phyloP scores from a whole-genome alignment of 2,113 vertebrate genomes.

The Pleuronectes platessa region DNA sequence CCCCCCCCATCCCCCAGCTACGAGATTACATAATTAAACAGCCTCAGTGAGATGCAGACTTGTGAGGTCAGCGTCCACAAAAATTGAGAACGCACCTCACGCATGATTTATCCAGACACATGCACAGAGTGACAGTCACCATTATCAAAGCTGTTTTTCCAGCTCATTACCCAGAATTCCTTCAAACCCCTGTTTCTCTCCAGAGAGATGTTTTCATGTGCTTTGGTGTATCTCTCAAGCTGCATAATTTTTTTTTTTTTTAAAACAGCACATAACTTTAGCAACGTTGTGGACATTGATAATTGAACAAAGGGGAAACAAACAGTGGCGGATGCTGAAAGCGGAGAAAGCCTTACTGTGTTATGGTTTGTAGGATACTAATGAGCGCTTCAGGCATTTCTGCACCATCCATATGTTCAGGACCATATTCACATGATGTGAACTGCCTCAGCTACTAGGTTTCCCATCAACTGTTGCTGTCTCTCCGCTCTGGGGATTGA shows the following conservation, averaged over 20 bases:
- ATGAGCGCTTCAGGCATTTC: slow-evolving; percentile 50
- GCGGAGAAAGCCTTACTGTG: slow-evolving; percentile 29
- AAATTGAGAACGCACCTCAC: slow-evolving; percentile 28
- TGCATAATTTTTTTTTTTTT: not conserved
- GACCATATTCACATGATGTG: slow-evolving; percentile 32
- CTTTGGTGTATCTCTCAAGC: not conserved
- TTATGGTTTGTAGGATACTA: slow-evolving; percentile 40
- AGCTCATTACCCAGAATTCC: slow-evolving; percentile 57
- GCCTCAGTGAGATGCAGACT: slow-evolving; percentile 10
- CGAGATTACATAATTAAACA: slow-evolving; percentile 50
- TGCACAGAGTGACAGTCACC: slow-evolving; percentile 23
- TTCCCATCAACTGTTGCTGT: slow-evolving; percentile 32
- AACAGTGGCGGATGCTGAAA: slow-evolving; percentile 31
- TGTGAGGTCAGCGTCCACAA: slow-evolving; percentile 28
- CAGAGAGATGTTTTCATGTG: slow-evolving; percentile 35
- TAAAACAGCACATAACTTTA: slow-evolving; percentile 41
- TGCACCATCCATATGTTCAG: slow-evolving; percentile 51
- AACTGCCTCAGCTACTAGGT: slow-evolving; percentile 27
- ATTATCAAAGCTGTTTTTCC: slow-evolving; percentile 64
- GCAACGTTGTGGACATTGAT: slow-evolving; percentile 52
- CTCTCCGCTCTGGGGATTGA: slow-evolving; percentile 33
- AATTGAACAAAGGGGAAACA: slow-evolving; percentile 52
- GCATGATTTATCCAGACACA: slow-evolving; percentile 49
- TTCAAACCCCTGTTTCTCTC: not conserved
- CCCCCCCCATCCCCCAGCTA: not conserved